Conservation (phyloP, 1,140 invertebrate genomes). For the Paralvinella palmiformis region DNA sequence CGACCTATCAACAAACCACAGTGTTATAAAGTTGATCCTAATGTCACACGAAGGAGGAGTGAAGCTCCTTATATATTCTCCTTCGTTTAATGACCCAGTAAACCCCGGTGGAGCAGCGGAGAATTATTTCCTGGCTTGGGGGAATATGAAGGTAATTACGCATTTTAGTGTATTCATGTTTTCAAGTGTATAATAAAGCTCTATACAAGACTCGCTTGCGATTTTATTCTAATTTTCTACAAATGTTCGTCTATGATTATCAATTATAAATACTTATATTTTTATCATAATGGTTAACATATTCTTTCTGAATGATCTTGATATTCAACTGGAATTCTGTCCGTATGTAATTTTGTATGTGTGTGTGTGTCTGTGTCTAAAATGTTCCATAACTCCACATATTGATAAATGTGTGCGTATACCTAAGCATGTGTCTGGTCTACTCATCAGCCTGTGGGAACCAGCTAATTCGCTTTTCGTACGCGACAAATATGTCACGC, state of each 20-base stretch:
- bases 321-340: slow-evolving; percentile 54
- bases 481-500: too few species aligned
- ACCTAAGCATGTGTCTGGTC: too few species aligned
- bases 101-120: slow-evolving; percentile 33
- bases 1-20: slow-evolving; percentile 24
- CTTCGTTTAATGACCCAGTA: slow-evolving; percentile 49
- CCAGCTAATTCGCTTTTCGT: too few species aligned
- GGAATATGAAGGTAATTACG: slow-evolving; percentile 55
- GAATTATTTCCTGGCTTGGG: slow-evolving; percentile 46
- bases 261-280: too few species aligned
- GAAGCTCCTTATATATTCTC: slow-evolving; percentile 30
- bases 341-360: slow-evolving; percentile 43
- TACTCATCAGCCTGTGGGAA: too few species aligned
- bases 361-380: background rate
- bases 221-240: too few species aligned
- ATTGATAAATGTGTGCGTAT: too few species aligned
- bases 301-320: slow-evolving; percentile 51
- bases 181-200: too few species aligned
- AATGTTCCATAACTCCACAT: too few species aligned
- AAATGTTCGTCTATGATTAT: too few species aligned
- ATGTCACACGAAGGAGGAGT: slow-evolving; percentile 7
- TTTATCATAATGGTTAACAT: slow-evolving; percentile 53
- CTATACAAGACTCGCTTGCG: too few species aligned
- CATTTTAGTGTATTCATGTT: too few species aligned
- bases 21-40: slow-evolving; percentile 21